A percentile compares a stretch with the other conserved stretches of the same genome.
Evolutionary conservation across 2,113 vertebrate species (phyloP).

Genomic region (Brachypteracias leptosomus): DNA sequence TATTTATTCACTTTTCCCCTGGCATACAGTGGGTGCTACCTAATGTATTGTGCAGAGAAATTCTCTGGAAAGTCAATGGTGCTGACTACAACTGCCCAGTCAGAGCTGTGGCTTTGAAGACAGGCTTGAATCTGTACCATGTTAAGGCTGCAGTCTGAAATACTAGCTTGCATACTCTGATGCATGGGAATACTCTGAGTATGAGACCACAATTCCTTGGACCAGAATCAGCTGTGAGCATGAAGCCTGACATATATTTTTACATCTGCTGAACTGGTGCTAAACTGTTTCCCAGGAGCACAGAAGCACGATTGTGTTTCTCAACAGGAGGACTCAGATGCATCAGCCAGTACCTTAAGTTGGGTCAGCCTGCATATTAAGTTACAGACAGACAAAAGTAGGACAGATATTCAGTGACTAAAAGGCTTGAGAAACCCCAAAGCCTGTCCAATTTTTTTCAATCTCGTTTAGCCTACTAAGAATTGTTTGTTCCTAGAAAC

Average conservation of each 20-base stretch:
- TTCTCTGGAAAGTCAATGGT: neutral
- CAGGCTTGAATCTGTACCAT: neutral
- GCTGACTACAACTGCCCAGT: neutral
- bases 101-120: neutral
- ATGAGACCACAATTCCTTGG: neutral
- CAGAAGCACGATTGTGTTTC: neutral
- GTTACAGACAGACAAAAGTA: neutral
- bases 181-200: neutral
- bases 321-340: neutral
- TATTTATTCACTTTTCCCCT: neutral
- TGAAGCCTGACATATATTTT: neutral
- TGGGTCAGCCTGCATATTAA: neutral
- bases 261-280: neutral
- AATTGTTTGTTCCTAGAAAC: neutral
- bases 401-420: neutral
- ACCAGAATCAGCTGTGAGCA: neutral
- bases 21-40: neutral
- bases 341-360: neutral
- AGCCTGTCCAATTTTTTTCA: neutral
- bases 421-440: neutral
- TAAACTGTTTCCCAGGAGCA: neutral
- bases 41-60: neutral
- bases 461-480: neutral
- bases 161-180: neutral
- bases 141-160: neutral